phyloP scores from a whole-genome alignment of 2,888 invertebrate genomes.

The Hemicrepidius hirtus region DNA sequence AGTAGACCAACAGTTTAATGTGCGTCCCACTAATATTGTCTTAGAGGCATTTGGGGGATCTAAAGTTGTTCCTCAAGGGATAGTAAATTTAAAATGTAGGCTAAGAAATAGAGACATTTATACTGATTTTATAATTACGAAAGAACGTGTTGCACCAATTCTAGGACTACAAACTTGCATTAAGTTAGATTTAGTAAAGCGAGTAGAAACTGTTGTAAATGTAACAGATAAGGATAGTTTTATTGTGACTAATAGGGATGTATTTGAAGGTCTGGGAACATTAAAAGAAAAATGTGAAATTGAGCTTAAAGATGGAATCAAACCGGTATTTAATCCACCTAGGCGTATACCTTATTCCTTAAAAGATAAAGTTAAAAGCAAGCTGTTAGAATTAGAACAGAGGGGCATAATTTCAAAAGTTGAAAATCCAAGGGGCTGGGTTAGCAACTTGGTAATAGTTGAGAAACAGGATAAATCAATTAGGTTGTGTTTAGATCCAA shows the following conservation, averaged over 20 bases:
- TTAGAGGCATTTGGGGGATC: constrained; percentile 26
- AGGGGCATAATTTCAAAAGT: constrained; percentile 46
- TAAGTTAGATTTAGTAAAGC: constrained; percentile 41
- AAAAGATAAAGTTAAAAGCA: constrained; percentile 33
- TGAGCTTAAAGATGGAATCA: constrained; percentile 28
- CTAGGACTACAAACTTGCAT: constrained; percentile 40
- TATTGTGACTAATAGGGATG: constrained; percentile 36
- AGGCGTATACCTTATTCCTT: constrained; percentile 41
- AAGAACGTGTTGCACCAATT: constrained; percentile 23
- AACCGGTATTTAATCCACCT: constrained; percentile 36
- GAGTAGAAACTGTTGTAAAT: constrained; percentile 24
- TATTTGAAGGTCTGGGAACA: constrained; percentile 44
- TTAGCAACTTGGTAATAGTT: no score
- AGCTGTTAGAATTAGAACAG: constrained; percentile 33
- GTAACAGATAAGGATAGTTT: constrained; percentile 29
- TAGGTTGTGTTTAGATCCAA: constrained; percentile 61
- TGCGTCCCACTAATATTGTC: not conserved
- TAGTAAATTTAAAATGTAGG: constrained; percentile 26
- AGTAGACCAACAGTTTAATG: constrained; percentile 2
- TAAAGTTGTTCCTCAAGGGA: constrained; percentile 16
- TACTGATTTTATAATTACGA: constrained; percentile 28
- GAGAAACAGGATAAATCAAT: constrained; percentile 58
- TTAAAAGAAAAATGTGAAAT: constrained; percentile 38
- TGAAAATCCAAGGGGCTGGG: no score
- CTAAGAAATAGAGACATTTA: constrained; percentile 10